These are phyloP conservation scores for Dugesia japonica DNA, from an alignment of 2,888 invertebrate species.

Conservation along the genomic window DNA sequence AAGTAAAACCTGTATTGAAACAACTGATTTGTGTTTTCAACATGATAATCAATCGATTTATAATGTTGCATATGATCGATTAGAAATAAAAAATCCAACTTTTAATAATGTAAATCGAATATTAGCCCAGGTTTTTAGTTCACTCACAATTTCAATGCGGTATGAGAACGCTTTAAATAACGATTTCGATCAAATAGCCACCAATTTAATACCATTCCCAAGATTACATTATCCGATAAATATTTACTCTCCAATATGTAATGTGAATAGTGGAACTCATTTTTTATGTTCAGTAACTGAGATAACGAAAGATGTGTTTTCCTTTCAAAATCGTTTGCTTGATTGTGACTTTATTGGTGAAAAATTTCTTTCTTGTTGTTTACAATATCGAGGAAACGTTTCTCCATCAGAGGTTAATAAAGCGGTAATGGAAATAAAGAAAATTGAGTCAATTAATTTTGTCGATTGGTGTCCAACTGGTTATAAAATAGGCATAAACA, in stretches of 20 bases:
- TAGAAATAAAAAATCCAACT: conserved; percentile 8
- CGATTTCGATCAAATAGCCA: conserved; percentile 30
- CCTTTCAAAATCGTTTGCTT: not conserved
- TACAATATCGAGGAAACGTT: conserved; percentile 36
- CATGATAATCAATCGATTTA: conserved; percentile 35
- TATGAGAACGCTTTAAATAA: conserved; percentile 33
- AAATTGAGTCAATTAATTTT: conserved; percentile 21
- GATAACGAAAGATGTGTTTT: not conserved
- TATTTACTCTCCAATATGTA: conserved; percentile 74
- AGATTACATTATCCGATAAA: conserved; percentile 67
- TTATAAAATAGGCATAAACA: conserved; percentile 59
- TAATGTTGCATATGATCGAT: conserved; percentile 32
- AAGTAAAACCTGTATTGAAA: conserved; percentile 32
- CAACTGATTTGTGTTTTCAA: conserved; percentile 34
- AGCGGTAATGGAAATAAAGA: conserved; percentile 21
- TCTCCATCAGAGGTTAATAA: conserved; percentile 37
- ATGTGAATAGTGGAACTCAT: conserved; percentile 76
- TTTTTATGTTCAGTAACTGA: not conserved
- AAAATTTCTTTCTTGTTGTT: conserved; percentile 34
- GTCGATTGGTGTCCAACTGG: conserved; percentile 34
- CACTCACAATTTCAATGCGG: conserved; percentile 30
- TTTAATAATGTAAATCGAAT: conserved; percentile 30
- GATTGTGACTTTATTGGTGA: not conserved
- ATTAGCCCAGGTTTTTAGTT: conserved; percentile 29
- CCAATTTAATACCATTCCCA: conserved; percentile 57